These are phyloP conservation scores for Gonocerus acuteangulatus DNA, from an alignment of 2,888 invertebrate genomes.

Conservation along the genomic window DNA sequence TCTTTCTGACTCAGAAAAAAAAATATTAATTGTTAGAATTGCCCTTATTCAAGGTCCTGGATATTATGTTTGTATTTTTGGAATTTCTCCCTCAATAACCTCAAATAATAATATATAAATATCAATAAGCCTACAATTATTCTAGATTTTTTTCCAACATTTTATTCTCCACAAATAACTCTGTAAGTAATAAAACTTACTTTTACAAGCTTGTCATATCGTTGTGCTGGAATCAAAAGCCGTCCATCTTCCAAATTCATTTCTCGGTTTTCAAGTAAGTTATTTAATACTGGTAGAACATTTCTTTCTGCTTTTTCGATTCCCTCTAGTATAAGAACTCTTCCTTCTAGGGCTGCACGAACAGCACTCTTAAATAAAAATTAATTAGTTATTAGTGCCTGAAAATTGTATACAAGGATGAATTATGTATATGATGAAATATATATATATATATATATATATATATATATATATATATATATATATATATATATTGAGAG, in stretches of 20 bases:
- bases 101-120: too few relatives aligned
- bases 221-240: conserved; percentile 76
- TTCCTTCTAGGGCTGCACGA: conserved; percentile 78
- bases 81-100: too few relatives aligned
- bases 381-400: not conserved
- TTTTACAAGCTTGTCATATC: conserved; percentile 82
- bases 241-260: conserved; percentile 97
- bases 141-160: too few relatives aligned
- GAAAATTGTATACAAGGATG: conserved; percentile 5
- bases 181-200: conserved; percentile 53
- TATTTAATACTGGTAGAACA: conserved; percentile 91
- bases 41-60: too few relatives aligned
- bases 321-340: conserved; percentile 85
- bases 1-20: too few relatives aligned
- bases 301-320: conserved; percentile 97
- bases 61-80: too few relatives aligned
- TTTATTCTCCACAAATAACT: too few relatives aligned
- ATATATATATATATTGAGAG: too few relatives aligned
- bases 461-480: conserved; percentile 1
- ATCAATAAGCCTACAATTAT: too few relatives aligned
- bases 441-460: conserved; percentile 1
- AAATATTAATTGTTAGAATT: too few relatives aligned
- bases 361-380: conserved; percentile 68
- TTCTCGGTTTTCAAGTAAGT: conserved; percentile 91
- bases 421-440: too few relatives aligned